These are phyloP conservation scores for Jordanella pulchra DNA, from an alignment of 2,797 vertebrate species.

Conservation along the genomic window DNA sequence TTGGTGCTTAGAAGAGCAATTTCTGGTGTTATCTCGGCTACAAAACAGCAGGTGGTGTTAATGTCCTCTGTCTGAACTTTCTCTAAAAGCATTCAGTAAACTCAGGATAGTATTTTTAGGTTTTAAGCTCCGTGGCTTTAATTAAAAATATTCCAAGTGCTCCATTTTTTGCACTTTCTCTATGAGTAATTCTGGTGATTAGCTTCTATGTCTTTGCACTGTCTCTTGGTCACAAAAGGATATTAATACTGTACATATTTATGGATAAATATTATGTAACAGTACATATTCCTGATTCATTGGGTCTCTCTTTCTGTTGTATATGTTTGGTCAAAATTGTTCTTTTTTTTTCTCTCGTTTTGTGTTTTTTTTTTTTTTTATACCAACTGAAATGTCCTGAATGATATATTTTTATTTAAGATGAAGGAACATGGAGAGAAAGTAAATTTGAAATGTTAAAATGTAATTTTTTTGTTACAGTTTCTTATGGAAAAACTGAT, in stretches of 20 bases:
- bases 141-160: constrained; percentile 17
- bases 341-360: neutral
- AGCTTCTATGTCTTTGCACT: constrained; percentile 50
- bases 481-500: neutral
- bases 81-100: constrained; percentile 15
- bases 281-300: constrained; percentile 13
- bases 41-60: neutral
- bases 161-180: constrained; percentile 17
- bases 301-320: constrained; percentile 10
- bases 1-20: constrained; percentile 9
- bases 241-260: constrained; percentile 38
- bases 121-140: constrained; percentile 24
- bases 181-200: constrained; percentile 27
- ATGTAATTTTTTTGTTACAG: neutral
- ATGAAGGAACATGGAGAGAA: neutral
- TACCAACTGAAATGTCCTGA: constrained; percentile 11
- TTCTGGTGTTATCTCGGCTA: constrained; percentile 1
- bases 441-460: neutral
- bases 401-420: constrained; percentile 4
- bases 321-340: neutral
- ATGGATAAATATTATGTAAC: constrained; percentile 29
- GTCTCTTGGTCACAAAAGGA: constrained; percentile 14
- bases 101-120: constrained; percentile 65
- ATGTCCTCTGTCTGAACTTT: constrained; percentile 6
- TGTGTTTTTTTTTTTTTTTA: neutral